phyloP scores from a whole-genome alignment of 2,113 vertebrate genomes.

The Siphamia tubifer region DNA sequence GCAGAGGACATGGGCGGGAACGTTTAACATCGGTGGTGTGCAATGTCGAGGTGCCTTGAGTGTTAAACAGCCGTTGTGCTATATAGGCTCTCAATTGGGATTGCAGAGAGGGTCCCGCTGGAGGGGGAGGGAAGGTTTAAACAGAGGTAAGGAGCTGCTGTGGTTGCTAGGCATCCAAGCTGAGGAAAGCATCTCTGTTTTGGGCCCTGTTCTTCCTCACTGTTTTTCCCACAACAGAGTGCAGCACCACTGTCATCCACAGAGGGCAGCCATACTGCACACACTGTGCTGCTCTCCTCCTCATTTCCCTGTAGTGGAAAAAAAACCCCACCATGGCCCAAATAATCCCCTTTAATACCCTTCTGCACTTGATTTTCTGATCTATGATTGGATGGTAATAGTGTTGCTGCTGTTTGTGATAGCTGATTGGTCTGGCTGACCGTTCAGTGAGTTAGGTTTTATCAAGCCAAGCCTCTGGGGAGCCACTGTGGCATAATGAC shows the following conservation, averaged over 20 bases:
- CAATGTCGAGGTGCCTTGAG: constrained; percentile 16
- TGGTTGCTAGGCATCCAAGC: constrained; percentile 72
- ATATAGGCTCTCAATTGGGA: constrained; percentile 26
- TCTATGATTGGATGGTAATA: constrained; percentile 71
- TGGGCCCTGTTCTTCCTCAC: constrained; percentile 42
- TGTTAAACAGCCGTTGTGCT: constrained; percentile 32
- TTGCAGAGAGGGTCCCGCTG: constrained; percentile 28
- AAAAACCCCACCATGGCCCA: constrained; percentile 59
- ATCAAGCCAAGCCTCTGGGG: constrained; percentile 46
- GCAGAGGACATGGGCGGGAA: constrained; percentile 24
- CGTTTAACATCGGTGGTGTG: constrained; percentile 37
- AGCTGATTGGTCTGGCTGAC: constrained; percentile 72
- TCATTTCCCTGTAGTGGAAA: constrained; percentile 37
- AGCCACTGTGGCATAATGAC: constrained; percentile 64
- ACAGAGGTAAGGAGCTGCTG: constrained; percentile 47
- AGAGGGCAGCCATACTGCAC: constrained; percentile 57
- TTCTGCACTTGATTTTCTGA: constrained; percentile 67
- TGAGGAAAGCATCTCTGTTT: constrained; percentile 52
- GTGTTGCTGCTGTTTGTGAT: constrained; percentile 56
- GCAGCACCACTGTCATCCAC: constrained; percentile 52
- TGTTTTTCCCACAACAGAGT: constrained; percentile 37
- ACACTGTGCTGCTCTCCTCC: constrained; percentile 12
- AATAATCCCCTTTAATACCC: constrained; percentile 82
- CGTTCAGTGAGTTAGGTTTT: constrained; percentile 45
- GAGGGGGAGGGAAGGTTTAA: constrained; percentile 23